Base-by-base conservation (phyloP, 2,797 vertebrate species). In the Octomys mimax region DNA sequence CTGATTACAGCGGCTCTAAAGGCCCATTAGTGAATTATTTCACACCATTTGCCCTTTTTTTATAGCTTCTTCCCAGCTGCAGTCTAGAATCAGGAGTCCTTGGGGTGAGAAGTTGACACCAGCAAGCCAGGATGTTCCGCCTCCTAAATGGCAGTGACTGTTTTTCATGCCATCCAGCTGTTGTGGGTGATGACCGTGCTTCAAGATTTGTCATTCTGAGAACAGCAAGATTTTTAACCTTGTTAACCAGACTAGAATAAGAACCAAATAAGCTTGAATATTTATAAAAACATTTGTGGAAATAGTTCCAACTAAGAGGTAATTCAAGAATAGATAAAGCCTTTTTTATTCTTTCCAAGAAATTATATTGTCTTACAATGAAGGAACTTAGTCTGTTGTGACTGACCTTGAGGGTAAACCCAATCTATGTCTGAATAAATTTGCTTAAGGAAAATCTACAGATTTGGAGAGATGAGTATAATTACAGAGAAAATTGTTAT, bases 191-290 rank as follows among this genome's bases (percentile, higher is more conserved):
- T 49, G 49, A 62, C 4, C 0, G 42, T 54, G 8, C 81, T 90
- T 94, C 39, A 31, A 46, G 68, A 80, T 78, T 57, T 89, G 66
- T 66, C 82, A 12, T 89, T 93, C 91, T 89, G 66, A 93, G 80
- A 79, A 80, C 28, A 91, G 79, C 57, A 86, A 33, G 16, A 26
- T 26, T 89, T 91, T 89, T 46, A 28, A 77, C 83, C 78, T 77
- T 54, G 86, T 84, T 57, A 91, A 89, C 89, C 92, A 89, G 73
- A 89, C 87, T 71, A 89, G 68, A 89, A 79, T 88, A 92, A 91
- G 77, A 93, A 87, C 49, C 73, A 93, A 89, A 94, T 78, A 95
- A 70, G 91, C 94, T 95, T 95, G 80, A 66, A 62, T 95, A 84
- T 92, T 77, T 88, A 16, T 95, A 33, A 61, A 84, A 89, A 79